A percentile compares a stretch with the other conserved stretches of the same genome.
These are phyloP conservation scores for Brachionus paranguensis DNA, from an alignment of 1,140 invertebrate species.

Conservation along the genomic window DNA sequence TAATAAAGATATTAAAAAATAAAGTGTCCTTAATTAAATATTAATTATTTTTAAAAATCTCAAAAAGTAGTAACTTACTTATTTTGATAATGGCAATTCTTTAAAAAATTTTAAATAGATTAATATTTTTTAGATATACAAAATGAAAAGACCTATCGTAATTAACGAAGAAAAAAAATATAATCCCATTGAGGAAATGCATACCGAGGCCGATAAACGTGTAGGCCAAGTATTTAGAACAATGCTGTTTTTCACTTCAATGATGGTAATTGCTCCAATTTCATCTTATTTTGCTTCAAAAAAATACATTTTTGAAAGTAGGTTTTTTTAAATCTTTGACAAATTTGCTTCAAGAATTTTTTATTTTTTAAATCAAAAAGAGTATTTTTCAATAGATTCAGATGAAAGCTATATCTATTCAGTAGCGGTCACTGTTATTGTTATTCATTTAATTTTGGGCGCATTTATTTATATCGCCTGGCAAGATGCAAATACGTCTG, in stretches of 20 bases:
- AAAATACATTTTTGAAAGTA: conserved; percentile 38
- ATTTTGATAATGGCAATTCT: neutral
- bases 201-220: neutral
- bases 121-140: neutral
- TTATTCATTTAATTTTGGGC: conserved; percentile 33
- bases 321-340: neutral
- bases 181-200: conserved; percentile 18
- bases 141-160: neutral
- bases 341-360: neutral
- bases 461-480: conserved; percentile 37
- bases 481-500: conserved; percentile 13
- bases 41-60: neutral
- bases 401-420: conserved; percentile 34
- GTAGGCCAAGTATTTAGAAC: conserved; percentile 39
- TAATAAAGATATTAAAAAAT: neutral
- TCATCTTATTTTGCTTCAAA: conserved; percentile 22
- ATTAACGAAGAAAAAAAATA: neutral
- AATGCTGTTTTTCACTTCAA: conserved; percentile 5
- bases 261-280: conserved; percentile 35
- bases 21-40: neutral
- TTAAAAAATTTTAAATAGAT: neutral
- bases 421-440: neutral
- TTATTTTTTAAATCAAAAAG: neutral
- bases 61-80: neutral
- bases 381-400: conserved; percentile 9